phyloP scores from a whole-genome alignment of 2,113 vertebrate species.

The Thymallus thymallus region DNA sequence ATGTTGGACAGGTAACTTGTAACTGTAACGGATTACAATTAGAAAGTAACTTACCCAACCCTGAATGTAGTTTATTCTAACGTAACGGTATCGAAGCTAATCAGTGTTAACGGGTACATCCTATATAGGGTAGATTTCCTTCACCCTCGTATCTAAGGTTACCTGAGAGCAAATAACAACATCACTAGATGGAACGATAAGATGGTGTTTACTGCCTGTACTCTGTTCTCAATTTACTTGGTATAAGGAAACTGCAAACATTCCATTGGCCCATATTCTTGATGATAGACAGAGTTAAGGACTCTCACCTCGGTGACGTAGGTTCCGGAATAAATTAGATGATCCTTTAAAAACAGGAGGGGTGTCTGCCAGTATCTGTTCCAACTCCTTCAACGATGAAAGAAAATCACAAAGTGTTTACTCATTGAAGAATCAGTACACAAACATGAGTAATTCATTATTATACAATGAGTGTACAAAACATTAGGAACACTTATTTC shows the following conservation, averaged over 20 bases:
- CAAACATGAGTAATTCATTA: neutral
- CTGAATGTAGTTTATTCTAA: neutral
- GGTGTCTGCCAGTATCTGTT: conserved; percentile 83
- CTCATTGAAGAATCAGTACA: too few species aligned
- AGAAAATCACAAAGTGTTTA: conserved; percentile 43
- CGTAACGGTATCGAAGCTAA: neutral
- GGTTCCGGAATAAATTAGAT: conserved; percentile 89
- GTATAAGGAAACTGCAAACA: conserved; percentile 4
- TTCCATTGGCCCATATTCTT: neutral
- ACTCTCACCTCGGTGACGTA: conserved; percentile 82
- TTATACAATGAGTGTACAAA: too few species aligned
- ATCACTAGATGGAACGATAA: conserved; percentile 52
- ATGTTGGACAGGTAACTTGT: too few species aligned
- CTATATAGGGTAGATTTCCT: conserved; percentile 5
- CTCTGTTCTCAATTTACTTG: conserved; percentile 21
- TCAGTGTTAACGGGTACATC: neutral
- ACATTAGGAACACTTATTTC: too few species aligned
- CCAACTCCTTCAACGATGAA: conserved; percentile 82
- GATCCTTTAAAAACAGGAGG: conserved; percentile 95
- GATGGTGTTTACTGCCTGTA: conserved; percentile 36
- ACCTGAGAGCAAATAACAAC: conserved; percentile 45
- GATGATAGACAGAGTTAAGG: too few species aligned
- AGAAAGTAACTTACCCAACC: too few species aligned
- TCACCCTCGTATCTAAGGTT: conserved; percentile 42
- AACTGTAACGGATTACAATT: too few species aligned